A percentile compares a stretch with the other conserved stretches of the same genome.
Conservation (phyloP, 2,113 vertebrate genomes). For the Eleginops maclovinus region DNA sequence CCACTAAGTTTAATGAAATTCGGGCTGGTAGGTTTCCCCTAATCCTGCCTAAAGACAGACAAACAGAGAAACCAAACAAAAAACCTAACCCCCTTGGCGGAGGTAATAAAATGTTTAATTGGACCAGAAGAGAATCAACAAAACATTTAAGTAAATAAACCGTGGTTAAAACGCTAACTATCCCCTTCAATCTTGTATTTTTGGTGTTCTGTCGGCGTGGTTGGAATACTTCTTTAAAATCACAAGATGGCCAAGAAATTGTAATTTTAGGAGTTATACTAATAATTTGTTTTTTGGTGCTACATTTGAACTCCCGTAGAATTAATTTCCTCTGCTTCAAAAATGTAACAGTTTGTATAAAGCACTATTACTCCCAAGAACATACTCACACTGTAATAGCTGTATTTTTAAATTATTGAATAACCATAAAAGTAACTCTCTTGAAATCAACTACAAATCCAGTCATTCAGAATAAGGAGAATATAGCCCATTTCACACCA, state of each 20-base stretch:
- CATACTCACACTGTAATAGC: not conserved
- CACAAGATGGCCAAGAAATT: not conserved
- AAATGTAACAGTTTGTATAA: too few relatives aligned
- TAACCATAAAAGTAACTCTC: not conserved
- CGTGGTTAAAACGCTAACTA: not conserved
- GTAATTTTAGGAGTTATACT: not conserved
- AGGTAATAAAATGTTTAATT: not conserved
- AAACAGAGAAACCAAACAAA: too few relatives aligned
- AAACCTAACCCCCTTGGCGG: too few relatives aligned
- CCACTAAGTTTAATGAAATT: too few relatives aligned
- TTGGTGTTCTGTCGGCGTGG: not conserved
- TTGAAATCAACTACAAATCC: not conserved
- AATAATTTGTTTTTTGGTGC: too few relatives aligned
- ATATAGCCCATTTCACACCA: not conserved
- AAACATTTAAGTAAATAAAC: not conserved
- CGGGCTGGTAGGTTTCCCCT: too few relatives aligned
- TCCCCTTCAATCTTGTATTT: not conserved
- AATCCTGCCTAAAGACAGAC: too few relatives aligned
- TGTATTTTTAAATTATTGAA: slow-evolving; percentile 12
- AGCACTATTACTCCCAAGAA: not conserved
- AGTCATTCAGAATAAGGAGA: too few relatives aligned
- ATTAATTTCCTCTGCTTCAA: too few relatives aligned
- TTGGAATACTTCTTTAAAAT: not conserved
- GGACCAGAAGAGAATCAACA: not conserved
- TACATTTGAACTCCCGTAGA: too few relatives aligned